Percentiles rank a stretch among this genome's conserved stretches.
These are phyloP conservation scores for Cosmorhoe ocellata DNA, from an alignment of 2,888 invertebrate genomes.

Conservation along the genomic window DNA sequence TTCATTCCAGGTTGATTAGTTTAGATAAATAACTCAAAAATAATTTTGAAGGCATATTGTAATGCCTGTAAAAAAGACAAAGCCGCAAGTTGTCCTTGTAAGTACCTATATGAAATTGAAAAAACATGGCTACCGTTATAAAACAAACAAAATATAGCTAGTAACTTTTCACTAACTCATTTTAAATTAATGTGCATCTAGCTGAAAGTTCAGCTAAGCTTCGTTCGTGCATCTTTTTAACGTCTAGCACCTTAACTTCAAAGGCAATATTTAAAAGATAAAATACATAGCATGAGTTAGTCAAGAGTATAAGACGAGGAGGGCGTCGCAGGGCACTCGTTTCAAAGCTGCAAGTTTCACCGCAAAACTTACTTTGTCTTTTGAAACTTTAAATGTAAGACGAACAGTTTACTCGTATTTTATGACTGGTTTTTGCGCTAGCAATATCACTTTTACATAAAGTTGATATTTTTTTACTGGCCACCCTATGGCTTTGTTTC, in stretches of 20 bases:
- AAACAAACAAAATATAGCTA: neutral
- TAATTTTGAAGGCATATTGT: too few relatives aligned
- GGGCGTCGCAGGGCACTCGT: slow-evolving; percentile 14
- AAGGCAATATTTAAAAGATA: slow-evolving; percentile 21
- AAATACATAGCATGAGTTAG: slow-evolving; percentile 25
- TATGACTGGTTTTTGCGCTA: slow-evolving; percentile 5
- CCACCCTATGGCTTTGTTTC: too few relatives aligned
- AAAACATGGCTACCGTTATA: too few relatives aligned
- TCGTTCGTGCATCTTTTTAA: neutral
- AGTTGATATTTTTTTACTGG: too few relatives aligned
- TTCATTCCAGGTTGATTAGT: too few relatives aligned
- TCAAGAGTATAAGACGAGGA: slow-evolving; percentile 21
- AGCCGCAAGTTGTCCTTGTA: too few relatives aligned
- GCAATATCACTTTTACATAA: slow-evolving; percentile 3
- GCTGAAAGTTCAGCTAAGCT: slow-evolving; percentile 1
- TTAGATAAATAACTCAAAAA: too few relatives aligned
- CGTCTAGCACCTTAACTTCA: slow-evolving; percentile 7
- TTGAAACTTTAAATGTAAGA: slow-evolving; percentile 12
- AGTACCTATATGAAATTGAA: too few relatives aligned
- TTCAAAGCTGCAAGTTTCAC: slow-evolving; percentile 6
- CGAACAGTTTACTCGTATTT: slow-evolving; percentile 9
- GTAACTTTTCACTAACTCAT: neutral
- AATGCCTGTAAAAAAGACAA: too few relatives aligned
- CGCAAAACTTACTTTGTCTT: slow-evolving; percentile 18
- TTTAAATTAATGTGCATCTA: slow-evolving; percentile 4